Evolutionary conservation across 2,888 invertebrate genomes (phyloP).

Genomic region (Formica aserva): DNA sequence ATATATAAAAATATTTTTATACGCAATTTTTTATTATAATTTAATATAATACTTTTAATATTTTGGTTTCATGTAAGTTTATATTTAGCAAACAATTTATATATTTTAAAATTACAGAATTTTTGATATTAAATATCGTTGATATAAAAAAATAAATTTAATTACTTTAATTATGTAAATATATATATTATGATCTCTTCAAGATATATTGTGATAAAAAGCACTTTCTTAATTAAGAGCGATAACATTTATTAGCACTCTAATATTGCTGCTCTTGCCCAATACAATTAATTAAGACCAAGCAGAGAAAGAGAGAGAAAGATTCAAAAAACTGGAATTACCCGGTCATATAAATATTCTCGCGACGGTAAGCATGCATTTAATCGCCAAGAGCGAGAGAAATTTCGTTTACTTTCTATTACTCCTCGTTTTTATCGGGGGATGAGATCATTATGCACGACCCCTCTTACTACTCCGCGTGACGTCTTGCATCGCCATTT

Average conservation of each 20-base stretch:
- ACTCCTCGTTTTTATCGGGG: constrained; percentile 83
- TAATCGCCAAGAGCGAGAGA: constrained; percentile 52
- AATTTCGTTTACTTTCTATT: constrained; percentile 84
- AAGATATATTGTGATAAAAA: neutral
- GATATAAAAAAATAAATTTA: neutral
- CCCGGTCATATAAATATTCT: constrained; percentile 30
- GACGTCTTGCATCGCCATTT: constrained; percentile 78
- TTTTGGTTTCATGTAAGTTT: neutral
- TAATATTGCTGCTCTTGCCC: neutral
- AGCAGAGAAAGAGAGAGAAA: neutral
- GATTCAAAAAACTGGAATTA: constrained; percentile 29
- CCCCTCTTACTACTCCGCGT: constrained; percentile 47
- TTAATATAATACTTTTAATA: neutral
- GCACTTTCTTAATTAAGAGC: neutral
- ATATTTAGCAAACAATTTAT: neutral
- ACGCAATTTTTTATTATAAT: neutral
- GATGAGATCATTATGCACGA: constrained; percentile 82
- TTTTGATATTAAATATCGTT: neutral
- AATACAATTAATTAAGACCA: constrained; percentile 41
- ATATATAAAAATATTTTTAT: neutral
- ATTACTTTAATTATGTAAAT: neutral
- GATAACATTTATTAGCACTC: neutral
- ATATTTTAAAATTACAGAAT: neutral
- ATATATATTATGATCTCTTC: neutral
- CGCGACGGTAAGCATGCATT: constrained; percentile 33